A percentile compares a stretch with the other conserved stretches of the same genome.
phyloP scores from a whole-genome alignment of 2,888 invertebrate species.

The Ennomos erosarius region DNA sequence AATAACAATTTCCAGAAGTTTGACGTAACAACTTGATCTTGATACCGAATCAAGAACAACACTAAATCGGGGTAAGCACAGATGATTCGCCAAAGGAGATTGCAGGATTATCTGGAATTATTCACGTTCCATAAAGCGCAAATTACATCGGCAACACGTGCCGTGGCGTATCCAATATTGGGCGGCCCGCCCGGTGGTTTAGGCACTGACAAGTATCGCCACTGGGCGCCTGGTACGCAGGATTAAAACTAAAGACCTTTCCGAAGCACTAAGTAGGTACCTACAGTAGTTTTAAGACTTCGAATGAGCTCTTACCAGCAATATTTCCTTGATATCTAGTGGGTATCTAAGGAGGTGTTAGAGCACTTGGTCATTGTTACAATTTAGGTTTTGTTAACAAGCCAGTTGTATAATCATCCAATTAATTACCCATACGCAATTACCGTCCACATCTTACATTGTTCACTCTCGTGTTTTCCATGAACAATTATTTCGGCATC shows the following conservation, averaged over 20 bases:
- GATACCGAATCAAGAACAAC: slow-evolving; percentile 9
- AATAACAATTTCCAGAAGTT: too few species aligned
- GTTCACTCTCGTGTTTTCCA: slow-evolving; percentile 55
- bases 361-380: too few species aligned
- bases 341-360: too few species aligned
- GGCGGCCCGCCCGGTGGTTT: slow-evolving; percentile 53
- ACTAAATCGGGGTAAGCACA: slow-evolving; percentile 27
- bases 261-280: too few species aligned
- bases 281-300: too few species aligned
- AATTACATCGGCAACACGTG: slow-evolving; percentile 78
- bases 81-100: slow-evolving; percentile 29
- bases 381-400: not conserved
- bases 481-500: slow-evolving; percentile 74
- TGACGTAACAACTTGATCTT: too few species aligned
- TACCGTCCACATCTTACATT: slow-evolving; percentile 33
- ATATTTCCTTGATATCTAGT: too few species aligned
- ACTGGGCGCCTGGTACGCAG: slow-evolving; percentile 46
- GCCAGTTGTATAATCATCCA: slow-evolving; percentile 33
- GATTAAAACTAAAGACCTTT: slow-evolving; percentile 8
- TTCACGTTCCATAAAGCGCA: slow-evolving; percentile 82
- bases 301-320: too few species aligned
- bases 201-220: slow-evolving; percentile 62
- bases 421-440: slow-evolving; percentile 33
- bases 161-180: slow-evolving; percentile 68
- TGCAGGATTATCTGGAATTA: slow-evolving; percentile 75